These are phyloP conservation scores for Pseudolaguvia tuberculata DNA, from an alignment of 2,113 vertebrate genomes.

Conservation along the genomic window DNA sequence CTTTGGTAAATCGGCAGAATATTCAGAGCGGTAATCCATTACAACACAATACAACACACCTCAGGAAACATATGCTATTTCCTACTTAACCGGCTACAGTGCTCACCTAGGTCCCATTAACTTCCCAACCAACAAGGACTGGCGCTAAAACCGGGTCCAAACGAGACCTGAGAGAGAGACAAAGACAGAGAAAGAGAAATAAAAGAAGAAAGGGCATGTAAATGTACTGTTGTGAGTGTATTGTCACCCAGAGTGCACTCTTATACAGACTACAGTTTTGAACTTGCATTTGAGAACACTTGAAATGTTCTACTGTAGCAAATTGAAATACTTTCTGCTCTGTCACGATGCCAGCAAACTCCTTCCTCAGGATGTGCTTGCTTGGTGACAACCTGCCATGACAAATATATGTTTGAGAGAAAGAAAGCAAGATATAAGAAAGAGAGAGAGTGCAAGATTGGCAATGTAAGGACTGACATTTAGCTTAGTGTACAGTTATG, in stretches of 20 bases:
- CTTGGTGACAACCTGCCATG: conserved; percentile 61
- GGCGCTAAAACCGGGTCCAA: not conserved
- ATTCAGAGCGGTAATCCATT: not conserved
- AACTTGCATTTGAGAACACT: not conserved
- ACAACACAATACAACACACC: no score
- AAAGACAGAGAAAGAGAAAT: not conserved
- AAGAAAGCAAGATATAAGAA: no score
- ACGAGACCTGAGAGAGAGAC: not conserved
- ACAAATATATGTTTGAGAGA: conserved; percentile 48
- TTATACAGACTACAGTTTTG: not conserved
- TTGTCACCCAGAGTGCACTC: conserved; percentile 14
- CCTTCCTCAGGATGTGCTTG: conserved; percentile 14
- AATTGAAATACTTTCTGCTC: not conserved
- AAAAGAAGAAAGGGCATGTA: not conserved
- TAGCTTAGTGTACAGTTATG: not conserved
- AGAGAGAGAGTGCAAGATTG: no score
- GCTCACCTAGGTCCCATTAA: not conserved
- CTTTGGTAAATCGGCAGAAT: not conserved
- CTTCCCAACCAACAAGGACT: not conserved
- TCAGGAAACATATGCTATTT: not conserved
- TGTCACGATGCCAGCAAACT: not conserved
- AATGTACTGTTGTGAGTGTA: not conserved
- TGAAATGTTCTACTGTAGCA: not conserved
- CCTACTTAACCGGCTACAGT: not conserved
- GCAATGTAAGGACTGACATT: not conserved